Percentiles rank a stretch among this genome's conserved stretches.
These are phyloP conservation scores for Cryptomyrus ogoouensis DNA, from an alignment of 2,113 vertebrate species.

Conservation along the genomic window DNA sequence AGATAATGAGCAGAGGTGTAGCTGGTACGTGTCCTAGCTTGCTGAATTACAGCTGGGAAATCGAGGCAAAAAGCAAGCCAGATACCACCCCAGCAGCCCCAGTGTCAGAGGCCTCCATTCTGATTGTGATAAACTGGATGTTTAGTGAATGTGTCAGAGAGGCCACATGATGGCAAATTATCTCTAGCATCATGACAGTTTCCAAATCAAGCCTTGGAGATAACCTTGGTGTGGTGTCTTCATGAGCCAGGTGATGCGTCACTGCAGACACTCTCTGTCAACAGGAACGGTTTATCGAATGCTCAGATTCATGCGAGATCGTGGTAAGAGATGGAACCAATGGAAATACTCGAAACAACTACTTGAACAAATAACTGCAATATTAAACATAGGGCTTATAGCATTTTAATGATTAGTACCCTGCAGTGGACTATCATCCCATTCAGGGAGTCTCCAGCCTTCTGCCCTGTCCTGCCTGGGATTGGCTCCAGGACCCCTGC, in stretches of 20 bases:
- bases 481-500: background rate
- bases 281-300: background rate
- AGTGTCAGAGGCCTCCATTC: background rate
- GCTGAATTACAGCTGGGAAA: background rate
- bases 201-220: conserved; percentile 11
- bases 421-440: background rate
- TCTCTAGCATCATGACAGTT: background rate
- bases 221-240: background rate
- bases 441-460: background rate
- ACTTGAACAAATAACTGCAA: background rate
- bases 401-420: background rate
- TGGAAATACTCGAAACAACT: background rate
- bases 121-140: conserved; percentile 6
- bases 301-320: background rate
- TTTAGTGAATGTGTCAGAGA: conserved; percentile 1
- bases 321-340: background rate
- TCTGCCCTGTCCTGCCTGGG: background rate
- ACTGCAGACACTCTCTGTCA: background rate
- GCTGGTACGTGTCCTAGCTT: background rate
- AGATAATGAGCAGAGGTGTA: background rate
- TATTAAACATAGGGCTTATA: background rate
- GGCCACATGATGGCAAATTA: background rate
- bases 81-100: background rate
- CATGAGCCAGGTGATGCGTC: background rate
- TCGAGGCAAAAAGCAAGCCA: background rate